Evolutionary conservation across 2,797 vertebrate species (phyloP).

Genomic region (Gallirallus australis): DNA sequence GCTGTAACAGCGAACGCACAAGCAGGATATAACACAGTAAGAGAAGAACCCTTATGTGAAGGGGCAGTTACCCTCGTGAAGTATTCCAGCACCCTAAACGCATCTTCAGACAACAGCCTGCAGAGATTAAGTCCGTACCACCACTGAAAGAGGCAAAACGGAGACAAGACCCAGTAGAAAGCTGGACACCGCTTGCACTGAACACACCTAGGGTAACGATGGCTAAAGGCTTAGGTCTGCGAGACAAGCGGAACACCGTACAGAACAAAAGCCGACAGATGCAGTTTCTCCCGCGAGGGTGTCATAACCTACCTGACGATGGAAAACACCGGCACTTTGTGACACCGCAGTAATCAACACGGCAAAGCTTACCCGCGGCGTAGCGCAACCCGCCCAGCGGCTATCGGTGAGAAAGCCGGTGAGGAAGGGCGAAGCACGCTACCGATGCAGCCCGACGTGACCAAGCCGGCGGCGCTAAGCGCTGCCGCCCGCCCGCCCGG

Average conservation of each 20-base stretch:
- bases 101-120: neutral
- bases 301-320: neutral
- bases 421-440: no score
- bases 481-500: neutral
- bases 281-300: fast-evolving
- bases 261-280: fast-evolving
- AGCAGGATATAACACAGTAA: neutral
- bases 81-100: neutral
- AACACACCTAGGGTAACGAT: fast-evolving
- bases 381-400: neutral
- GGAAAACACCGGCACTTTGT: fast-evolving
- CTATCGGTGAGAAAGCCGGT: neutral
- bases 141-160: neutral
- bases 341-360: neutral
- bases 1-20: neutral
- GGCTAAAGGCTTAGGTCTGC: neutral
- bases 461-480: neutral
- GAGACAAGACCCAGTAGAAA: neutral
- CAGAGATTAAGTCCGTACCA: neutral
- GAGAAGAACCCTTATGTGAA: neutral
- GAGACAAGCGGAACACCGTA: neutral
- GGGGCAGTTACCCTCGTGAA: neutral
- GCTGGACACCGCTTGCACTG: fast-evolving
- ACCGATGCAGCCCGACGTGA: fast-evolving
- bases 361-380: neutral